phyloP scores from a whole-genome alignment of 2,113 vertebrate genomes.

The Labeo catla region DNA sequence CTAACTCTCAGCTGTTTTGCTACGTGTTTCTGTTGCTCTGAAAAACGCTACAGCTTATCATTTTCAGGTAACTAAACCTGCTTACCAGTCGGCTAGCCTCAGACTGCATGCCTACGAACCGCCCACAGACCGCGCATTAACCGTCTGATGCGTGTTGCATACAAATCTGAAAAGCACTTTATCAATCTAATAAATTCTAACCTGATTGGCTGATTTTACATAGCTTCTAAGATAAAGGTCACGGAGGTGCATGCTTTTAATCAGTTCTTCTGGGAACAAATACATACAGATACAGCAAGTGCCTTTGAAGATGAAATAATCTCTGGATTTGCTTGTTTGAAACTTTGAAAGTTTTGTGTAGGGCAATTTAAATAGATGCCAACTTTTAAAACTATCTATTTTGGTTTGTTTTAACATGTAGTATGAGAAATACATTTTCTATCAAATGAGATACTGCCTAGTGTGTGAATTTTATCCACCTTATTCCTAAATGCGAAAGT shows the following conservation, averaged over 20 bases:
- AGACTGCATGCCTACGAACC: slow-evolving; percentile 3
- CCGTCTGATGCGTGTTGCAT: background rate
- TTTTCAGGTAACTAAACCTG: slow-evolving; percentile 21
- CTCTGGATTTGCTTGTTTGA: background rate
- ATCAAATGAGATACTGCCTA: background rate
- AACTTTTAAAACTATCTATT: background rate
- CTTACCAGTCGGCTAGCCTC: background rate
- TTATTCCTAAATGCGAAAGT: too few species aligned
- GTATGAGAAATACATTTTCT: background rate
- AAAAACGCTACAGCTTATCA: background rate
- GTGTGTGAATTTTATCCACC: too few species aligned
- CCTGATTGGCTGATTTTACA: background rate
- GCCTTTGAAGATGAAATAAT: background rate
- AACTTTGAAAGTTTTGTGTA: background rate
- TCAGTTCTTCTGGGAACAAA: background rate
- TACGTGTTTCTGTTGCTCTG: slow-evolving; percentile 9
- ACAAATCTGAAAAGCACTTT: slow-evolving; percentile 2
- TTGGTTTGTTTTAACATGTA: background rate
- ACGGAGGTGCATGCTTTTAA: background rate
- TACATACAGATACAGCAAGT: background rate
- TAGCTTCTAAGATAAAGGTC: background rate
- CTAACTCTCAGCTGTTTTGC: slow-evolving; percentile 30
- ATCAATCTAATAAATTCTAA: background rate
- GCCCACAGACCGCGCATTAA: background rate
- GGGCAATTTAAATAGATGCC: background rate